These are phyloP conservation scores for Allolobophora icterica DNA, from an alignment of 2,888 invertebrate genomes.

Conservation along the genomic window DNA sequence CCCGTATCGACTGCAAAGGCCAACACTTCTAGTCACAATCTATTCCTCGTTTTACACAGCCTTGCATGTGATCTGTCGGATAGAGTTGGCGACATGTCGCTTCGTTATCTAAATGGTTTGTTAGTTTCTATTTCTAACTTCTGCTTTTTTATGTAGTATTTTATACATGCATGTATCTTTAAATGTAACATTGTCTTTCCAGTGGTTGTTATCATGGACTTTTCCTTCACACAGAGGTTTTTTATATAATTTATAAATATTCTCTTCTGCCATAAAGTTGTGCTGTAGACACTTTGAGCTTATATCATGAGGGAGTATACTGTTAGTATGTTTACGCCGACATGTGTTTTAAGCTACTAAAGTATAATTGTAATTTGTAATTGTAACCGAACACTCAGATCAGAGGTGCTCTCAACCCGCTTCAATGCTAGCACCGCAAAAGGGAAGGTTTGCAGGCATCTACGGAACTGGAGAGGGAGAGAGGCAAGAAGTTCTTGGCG, in stretches of 20 bases:
- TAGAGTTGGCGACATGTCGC: background rate
- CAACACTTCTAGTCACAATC: slow-evolving; percentile 25
- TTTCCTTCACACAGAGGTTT: background rate
- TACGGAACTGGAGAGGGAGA: no score
- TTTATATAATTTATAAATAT: background rate
- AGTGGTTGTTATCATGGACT: background rate
- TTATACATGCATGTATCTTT: background rate
- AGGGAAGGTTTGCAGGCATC: no score
- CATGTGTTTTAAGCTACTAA: no score
- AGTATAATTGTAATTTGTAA: no score
- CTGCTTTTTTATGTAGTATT: background rate
- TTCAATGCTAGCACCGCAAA: no score
- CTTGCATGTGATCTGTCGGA: background rate
- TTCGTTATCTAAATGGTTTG: slow-evolving; percentile 20
- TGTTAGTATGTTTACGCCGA: background rate
- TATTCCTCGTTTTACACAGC: background rate
- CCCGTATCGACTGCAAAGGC: background rate
- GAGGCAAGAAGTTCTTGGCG: no score
- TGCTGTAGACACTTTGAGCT: background rate
- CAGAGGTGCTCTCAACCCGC: no score
- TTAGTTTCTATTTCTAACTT: background rate
- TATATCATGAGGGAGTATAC: background rate
- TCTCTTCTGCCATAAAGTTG: background rate
- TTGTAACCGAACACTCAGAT: no score
- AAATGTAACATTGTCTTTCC: background rate